These are phyloP conservation scores for Apis cerana DNA, from an alignment of 1,140 invertebrate genomes.

Conservation along the genomic window DNA sequence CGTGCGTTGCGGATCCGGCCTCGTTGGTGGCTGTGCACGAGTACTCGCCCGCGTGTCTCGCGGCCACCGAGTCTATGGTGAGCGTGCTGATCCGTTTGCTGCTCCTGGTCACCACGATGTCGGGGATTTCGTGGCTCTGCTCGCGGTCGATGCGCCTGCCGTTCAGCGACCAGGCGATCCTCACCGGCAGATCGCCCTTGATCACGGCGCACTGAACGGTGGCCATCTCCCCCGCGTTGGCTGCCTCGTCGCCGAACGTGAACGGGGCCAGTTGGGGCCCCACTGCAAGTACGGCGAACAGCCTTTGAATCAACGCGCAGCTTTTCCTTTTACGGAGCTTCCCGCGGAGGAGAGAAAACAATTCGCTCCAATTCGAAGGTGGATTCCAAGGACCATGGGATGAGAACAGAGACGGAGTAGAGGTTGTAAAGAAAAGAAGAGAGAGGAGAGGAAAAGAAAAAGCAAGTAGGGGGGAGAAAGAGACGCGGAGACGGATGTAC, in stretches of 20 bases:
- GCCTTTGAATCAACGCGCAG: slow-evolving; percentile 33
- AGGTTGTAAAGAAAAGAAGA: too few species aligned
- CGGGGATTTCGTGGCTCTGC: slow-evolving; percentile 74
- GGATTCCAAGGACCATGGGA: too few species aligned
- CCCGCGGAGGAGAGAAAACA: not conserved
- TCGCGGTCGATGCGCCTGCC: slow-evolving; percentile 69
- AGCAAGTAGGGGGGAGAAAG: too few species aligned
- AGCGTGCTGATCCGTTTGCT: slow-evolving; percentile 88
- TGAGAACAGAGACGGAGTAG: too few species aligned
- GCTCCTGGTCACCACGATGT: slow-evolving; percentile 84
- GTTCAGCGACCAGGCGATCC: slow-evolving; percentile 88
- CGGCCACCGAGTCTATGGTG: slow-evolving; percentile 86
- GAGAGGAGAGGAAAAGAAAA: too few species aligned
- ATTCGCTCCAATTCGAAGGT: too few species aligned
- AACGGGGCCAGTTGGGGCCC: slow-evolving; percentile 86
- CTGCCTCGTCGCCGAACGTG: slow-evolving; percentile 85
- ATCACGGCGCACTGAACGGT: slow-evolving; percentile 87
- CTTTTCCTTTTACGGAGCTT: slow-evolving; percentile 1
- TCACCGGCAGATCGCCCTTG: slow-evolving; percentile 89
- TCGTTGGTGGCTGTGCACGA: slow-evolving; percentile 87
- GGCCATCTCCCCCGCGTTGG: slow-evolving; percentile 87
- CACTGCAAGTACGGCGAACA: slow-evolving; percentile 77
- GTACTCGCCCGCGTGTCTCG: slow-evolving; percentile 88
- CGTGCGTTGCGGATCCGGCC: slow-evolving; percentile 84
- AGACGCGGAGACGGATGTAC: too few species aligned